Conservation (phyloP, 2,113 vertebrate genomes). For the Elephas maximus region DNA sequence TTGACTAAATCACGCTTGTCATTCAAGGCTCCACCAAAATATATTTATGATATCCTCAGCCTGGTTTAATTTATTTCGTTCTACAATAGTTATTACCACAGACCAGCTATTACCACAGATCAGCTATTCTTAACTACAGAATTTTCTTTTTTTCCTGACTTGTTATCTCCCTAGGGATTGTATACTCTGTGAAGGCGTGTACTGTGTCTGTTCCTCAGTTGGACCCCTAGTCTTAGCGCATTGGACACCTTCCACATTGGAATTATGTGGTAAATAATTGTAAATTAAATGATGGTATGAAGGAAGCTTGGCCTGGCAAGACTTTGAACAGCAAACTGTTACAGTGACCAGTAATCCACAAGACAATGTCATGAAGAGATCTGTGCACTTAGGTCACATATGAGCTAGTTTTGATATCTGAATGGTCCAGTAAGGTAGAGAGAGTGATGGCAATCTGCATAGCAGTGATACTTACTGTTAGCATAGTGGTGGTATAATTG, state of each 20-base stretch:
- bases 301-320: neutral
- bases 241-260: neutral
- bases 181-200: neutral
- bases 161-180: neutral
- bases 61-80: neutral
- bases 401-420: neutral
- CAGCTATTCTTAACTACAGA: neutral
- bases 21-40: neutral
- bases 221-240: neutral
- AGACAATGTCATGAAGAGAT: neutral
- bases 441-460: neutral
- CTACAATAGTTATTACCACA: neutral
- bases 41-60: neutral
- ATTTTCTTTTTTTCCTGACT: neutral
- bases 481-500: neutral
- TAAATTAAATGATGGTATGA: neutral
- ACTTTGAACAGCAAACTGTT: neutral
- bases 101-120: neutral
- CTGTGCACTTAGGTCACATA: neutral
- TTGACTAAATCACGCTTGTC: neutral
- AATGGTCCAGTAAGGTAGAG: neutral
- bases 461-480: neutral
- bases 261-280: neutral
- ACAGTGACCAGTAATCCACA: neutral
- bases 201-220: neutral